Percentiles rank a stretch among this genome's conserved stretches.
Evolutionary conservation across 2,113 vertebrate genomes (phyloP).

Genomic region (Petrocephalus zakoni): DNA sequence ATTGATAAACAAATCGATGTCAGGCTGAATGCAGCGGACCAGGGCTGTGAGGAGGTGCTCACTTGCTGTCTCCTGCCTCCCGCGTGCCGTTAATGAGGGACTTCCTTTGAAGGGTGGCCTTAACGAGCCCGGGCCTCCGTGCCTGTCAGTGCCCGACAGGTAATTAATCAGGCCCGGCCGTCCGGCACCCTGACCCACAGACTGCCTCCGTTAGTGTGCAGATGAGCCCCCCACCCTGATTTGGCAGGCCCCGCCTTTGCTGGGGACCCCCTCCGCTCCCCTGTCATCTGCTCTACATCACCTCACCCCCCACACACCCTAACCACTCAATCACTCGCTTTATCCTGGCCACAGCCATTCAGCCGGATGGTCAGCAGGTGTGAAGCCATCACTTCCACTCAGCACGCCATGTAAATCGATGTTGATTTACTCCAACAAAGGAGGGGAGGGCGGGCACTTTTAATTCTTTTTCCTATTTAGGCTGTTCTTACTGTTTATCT

Average conservation of each 20-base stretch:
- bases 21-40: not conserved
- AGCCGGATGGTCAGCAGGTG: constrained; percentile 25
- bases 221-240: not conserved
- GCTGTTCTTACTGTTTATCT: constrained; percentile 24
- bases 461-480: constrained; percentile 46
- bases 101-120: constrained; percentile 17
- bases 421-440: constrained; percentile 34
- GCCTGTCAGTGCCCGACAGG: constrained; percentile 31
- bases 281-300: not conserved
- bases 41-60: not conserved
- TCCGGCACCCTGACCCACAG: not conserved
- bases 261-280: not conserved
- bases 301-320: not conserved
- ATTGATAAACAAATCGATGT: constrained; percentile 10
- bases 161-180: constrained; percentile 38
- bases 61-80: not conserved
- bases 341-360: not conserved
- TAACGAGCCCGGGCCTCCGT: not conserved
- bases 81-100: constrained; percentile 6
- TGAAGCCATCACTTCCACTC: constrained; percentile 34
- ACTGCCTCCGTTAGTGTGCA: constrained; percentile 24
- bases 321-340: not conserved
- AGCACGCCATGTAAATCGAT: constrained; percentile 44
- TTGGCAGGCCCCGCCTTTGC: not conserved
- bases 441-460: constrained; percentile 30